Evolutionary conservation across 1,140 invertebrate genomes (phyloP).

Genomic region (Ips nitidus): DNA sequence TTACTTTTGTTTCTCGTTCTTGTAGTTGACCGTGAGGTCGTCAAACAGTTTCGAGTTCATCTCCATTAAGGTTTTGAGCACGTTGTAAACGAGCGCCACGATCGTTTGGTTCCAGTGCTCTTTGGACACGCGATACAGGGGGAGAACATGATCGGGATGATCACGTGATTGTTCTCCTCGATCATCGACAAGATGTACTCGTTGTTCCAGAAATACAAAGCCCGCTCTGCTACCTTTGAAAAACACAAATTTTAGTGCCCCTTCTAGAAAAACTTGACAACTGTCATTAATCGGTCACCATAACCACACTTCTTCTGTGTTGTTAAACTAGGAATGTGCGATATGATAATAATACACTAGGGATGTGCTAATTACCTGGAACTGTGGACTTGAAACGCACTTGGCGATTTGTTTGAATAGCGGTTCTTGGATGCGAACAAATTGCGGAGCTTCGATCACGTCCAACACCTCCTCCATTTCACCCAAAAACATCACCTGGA

Average conservation of each 20-base stretch:
- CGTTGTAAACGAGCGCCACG: constrained; percentile 98
- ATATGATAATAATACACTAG: no score
- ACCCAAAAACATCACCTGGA: constrained; percentile 90
- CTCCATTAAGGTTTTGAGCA: constrained; percentile 99
- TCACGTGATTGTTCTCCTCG: constrained; percentile 88
- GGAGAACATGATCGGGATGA: constrained; percentile 95
- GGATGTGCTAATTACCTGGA: constrained; percentile 65
- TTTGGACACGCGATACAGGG: constrained; percentile 96
- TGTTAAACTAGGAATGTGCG: no score
- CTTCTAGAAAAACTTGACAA: not conserved
- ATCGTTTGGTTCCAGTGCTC: constrained; percentile 99
- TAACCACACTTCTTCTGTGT: no score
- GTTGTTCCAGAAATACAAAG: constrained; percentile 95
- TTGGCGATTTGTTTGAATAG: constrained; percentile 96
- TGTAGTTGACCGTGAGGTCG: constrained; percentile 96
- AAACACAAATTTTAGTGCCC: constrained; percentile 37
- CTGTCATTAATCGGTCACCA: no score
- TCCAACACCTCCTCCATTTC: constrained; percentile 98
- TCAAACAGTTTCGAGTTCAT: constrained; percentile 99
- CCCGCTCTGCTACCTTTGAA: constrained; percentile 92
- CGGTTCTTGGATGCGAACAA: constrained; percentile 96
- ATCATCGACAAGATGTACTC: constrained; percentile 95
- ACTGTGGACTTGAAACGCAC: constrained; percentile 98
- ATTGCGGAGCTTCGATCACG: constrained; percentile 97
- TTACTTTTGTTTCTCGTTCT: constrained; percentile 96